A percentile compares a stretch with the other conserved stretches of the same genome.
phyloP scores from a whole-genome alignment of 2,797 vertebrate species.

The Myiotriccus ornatus region DNA sequence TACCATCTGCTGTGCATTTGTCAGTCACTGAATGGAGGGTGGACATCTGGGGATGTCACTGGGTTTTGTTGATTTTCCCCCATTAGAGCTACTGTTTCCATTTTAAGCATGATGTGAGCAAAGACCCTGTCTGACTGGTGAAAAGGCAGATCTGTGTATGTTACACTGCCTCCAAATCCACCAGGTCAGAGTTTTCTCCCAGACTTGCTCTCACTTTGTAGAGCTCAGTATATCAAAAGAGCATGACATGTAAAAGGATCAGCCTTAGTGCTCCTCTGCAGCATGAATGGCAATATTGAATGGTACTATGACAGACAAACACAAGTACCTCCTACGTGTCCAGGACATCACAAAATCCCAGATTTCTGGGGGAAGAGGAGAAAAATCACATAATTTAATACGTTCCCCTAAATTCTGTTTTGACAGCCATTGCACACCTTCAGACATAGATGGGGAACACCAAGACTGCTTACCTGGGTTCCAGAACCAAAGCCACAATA shows the following conservation, averaged over 20 bases:
- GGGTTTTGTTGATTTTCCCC: constrained; percentile 6
- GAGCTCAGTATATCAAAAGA: neutral
- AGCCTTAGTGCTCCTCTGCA: neutral
- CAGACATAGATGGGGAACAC: neutral
- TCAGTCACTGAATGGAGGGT: constrained; percentile 44
- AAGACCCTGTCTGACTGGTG: neutral
- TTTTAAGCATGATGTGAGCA: neutral
- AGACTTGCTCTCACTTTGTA: neutral
- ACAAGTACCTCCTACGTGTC: neutral
- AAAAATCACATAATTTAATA: neutral
- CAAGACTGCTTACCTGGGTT: neutral
- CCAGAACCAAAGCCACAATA: neutral
- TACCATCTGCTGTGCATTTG: constrained; percentile 71
- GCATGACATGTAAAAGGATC: neutral
- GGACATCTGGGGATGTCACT: constrained; percentile 60
- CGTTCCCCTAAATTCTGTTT: neutral
- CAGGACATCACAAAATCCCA: neutral
- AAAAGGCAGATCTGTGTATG: neutral
- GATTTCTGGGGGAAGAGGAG: neutral
- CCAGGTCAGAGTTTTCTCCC: neutral
- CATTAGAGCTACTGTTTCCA: constrained; percentile 19
- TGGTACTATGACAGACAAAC: neutral
- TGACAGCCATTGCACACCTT: neutral
- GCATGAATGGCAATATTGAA: neutral
- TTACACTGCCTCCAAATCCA: neutral